phyloP scores from a whole-genome alignment of 2,113 vertebrate genomes.

The Hydropotes inermis region DNA sequence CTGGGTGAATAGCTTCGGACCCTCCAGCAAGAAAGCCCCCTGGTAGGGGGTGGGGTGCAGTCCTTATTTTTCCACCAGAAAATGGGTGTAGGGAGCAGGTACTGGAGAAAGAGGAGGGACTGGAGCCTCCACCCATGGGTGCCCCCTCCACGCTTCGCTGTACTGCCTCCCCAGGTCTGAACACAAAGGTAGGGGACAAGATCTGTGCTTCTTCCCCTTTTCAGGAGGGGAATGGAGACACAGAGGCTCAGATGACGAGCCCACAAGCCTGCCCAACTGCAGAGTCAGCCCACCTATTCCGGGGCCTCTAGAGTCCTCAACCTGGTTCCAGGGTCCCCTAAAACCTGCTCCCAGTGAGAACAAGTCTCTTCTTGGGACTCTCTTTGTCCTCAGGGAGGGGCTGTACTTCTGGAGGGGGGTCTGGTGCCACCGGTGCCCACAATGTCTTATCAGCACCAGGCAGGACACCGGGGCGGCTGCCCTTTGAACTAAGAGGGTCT shows the following conservation, averaged over 20 bases:
- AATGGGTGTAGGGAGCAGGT: accelerated
- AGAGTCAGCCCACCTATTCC: neutral
- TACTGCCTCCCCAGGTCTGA: neutral
- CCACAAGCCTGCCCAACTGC: accelerated
- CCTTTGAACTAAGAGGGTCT: conserved; percentile 68
- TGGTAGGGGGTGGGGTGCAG: accelerated
- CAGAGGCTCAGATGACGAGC: accelerated
- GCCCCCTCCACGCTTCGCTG: accelerated
- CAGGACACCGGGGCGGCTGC: neutral
- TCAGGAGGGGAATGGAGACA: neutral
- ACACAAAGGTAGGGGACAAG: too few species aligned
- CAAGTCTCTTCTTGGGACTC: neutral
- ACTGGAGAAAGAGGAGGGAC: neutral
- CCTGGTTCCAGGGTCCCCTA: conserved; percentile 9
- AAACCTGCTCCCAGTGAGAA: conserved; percentile 41
- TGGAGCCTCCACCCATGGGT: accelerated
- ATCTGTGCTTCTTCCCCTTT: neutral
- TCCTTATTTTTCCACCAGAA: neutral
- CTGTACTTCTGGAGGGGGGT: conserved; percentile 35
- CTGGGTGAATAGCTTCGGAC: too few species aligned
- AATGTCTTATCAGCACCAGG: accelerated
- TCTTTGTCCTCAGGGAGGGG: neutral
- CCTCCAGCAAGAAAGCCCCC: neutral
- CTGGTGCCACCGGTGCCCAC: neutral
- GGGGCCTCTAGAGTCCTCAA: neutral